phyloP scores from a whole-genome alignment of 2,797 vertebrate genomes.

The Poecilia gillii region DNA sequence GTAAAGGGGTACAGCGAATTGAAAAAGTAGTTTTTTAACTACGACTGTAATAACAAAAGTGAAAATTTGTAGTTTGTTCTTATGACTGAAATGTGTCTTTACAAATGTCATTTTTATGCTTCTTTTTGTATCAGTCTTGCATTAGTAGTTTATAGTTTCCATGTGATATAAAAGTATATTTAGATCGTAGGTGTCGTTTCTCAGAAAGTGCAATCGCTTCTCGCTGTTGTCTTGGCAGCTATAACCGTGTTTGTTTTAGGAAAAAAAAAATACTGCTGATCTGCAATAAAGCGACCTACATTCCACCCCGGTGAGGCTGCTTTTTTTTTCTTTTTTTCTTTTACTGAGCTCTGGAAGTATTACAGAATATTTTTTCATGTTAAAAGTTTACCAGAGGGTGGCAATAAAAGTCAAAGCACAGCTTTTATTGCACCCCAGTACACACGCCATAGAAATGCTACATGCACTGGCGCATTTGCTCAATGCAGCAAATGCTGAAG shows the following conservation, averaged over 20 bases:
- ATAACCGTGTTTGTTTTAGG: slow-evolving; percentile 34
- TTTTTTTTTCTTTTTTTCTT: slow-evolving; percentile 36
- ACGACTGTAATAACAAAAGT: neutral
- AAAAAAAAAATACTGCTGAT: slow-evolving; percentile 56
- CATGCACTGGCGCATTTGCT: slow-evolving; percentile 67
- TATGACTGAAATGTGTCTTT: slow-evolving; percentile 27
- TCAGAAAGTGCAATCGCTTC: slow-evolving; percentile 56
- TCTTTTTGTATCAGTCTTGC: slow-evolving; percentile 30
- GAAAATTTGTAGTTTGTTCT: slow-evolving; percentile 9
- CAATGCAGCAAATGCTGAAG: slow-evolving; percentile 73
- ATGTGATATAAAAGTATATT: slow-evolving; percentile 26
- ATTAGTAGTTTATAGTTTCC: slow-evolving; percentile 26
- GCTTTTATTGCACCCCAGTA: slow-evolving; percentile 70
- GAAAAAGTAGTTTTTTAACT: no score
- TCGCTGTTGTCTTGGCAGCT: slow-evolving; percentile 44
- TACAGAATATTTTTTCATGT: slow-evolving; percentile 72
- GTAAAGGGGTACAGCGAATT: slow-evolving; percentile 1
- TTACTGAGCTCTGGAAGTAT: slow-evolving; percentile 72
- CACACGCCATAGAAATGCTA: slow-evolving; percentile 65
- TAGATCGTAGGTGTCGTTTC: slow-evolving; percentile 26
- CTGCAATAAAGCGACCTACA: slow-evolving; percentile 70
- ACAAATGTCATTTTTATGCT: slow-evolving; percentile 3
- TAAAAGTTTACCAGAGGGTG: slow-evolving; percentile 76
- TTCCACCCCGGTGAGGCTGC: slow-evolving; percentile 63
- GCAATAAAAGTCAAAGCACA: slow-evolving; percentile 74